phyloP scores from a whole-genome alignment of 1,140 invertebrate genomes.

The Lepidurus arcticus region DNA sequence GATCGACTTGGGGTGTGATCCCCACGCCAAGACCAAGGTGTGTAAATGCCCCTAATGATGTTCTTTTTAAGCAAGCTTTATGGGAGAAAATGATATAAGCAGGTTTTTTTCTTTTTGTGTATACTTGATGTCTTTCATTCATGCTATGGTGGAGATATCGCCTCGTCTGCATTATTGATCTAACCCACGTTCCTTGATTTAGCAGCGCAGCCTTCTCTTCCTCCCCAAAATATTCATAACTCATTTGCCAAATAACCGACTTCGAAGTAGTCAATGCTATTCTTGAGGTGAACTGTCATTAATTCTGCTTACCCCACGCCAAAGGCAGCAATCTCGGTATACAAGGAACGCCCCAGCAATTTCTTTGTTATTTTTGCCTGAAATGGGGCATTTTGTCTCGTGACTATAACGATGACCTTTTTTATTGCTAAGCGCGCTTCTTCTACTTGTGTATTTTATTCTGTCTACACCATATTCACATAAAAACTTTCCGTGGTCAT shows the following conservation, averaged over 20 bases:
- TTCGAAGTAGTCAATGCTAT: not conserved
- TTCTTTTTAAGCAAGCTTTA: conserved; percentile 1
- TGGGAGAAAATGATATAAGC: too few relatives aligned
- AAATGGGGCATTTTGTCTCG: too few relatives aligned
- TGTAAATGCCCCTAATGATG: conserved; percentile 47
- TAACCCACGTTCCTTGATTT: not conserved
- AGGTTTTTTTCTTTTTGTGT: not conserved
- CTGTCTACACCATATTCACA: too few relatives aligned
- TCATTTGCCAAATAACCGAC: not conserved
- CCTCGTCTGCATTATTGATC: conserved; percentile 21
- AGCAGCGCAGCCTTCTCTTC: not conserved
- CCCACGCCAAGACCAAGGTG: conserved; percentile 81
- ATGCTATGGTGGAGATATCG: conserved; percentile 21
- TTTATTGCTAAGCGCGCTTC: too few relatives aligned
- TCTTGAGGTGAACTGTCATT: not conserved
- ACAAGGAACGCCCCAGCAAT: not conserved
- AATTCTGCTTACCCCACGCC: not conserved
- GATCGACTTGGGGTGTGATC: conserved; percentile 84
- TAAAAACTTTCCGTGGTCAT: too few relatives aligned
- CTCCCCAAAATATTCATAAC: not conserved
- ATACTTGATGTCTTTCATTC: conserved; percentile 9
- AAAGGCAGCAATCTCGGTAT: not conserved
- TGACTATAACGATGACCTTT: too few relatives aligned
- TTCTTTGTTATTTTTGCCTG: too few relatives aligned
- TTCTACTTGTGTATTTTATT: too few relatives aligned